phyloP scores from a whole-genome alignment of 2,113 vertebrate genomes.

The Laticauda laticaudata region DNA sequence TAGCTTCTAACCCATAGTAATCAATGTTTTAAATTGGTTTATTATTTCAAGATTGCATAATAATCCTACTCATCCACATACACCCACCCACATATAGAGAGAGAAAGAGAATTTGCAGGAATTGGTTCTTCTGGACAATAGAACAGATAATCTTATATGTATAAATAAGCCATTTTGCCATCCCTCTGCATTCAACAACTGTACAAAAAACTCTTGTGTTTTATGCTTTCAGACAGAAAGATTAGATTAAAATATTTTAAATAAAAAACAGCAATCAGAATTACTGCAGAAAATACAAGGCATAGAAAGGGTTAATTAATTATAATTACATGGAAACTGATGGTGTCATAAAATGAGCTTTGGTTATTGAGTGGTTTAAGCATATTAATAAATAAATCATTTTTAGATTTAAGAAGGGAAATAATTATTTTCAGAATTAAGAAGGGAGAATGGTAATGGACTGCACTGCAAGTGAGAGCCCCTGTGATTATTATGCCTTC shows the following conservation, averaged over 20 bases:
- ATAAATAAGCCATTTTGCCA: not conserved
- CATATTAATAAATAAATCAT: not conserved
- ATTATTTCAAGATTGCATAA: not conserved
- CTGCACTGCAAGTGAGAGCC: not conserved
- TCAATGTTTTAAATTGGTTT: not conserved
- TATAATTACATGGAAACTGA: not conserved
- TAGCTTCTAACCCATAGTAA: not conserved
- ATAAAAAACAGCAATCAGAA: not conserved
- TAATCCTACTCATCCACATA: not conserved
- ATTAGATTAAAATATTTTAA: not conserved
- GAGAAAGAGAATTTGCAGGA: not conserved
- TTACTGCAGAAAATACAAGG: not conserved
- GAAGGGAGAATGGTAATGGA: not conserved
- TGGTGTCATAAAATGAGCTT: not conserved
- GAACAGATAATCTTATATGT: not conserved
- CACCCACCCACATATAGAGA: too few relatives aligned
- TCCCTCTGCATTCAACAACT: not conserved
- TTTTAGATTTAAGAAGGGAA: not conserved
- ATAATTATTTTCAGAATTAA: not conserved
- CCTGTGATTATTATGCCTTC: not conserved
- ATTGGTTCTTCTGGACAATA: not conserved
- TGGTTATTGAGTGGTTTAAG: not conserved
- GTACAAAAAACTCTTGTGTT: not conserved
- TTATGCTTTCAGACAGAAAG: not conserved
- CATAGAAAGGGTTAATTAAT: not conserved